Conservation (phyloP, 2,888 invertebrate genomes). For the Papilio demoleus region DNA sequence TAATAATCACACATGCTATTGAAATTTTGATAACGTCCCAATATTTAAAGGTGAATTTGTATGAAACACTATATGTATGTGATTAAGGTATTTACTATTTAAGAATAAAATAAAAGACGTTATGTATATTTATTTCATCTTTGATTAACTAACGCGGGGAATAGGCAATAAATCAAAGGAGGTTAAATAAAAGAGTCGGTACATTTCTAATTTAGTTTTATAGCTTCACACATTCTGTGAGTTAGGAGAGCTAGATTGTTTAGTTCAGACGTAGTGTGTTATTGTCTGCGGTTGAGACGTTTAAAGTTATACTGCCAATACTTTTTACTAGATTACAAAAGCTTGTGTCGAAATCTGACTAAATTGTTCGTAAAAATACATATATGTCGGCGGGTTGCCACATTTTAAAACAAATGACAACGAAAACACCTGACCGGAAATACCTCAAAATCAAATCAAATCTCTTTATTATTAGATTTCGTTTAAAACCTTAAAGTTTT, state of each 20-base stretch:
- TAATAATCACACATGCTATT: no score
- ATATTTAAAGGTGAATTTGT: no score
- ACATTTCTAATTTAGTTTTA: constrained; percentile 36
- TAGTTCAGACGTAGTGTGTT: constrained; percentile 27
- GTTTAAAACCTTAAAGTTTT: no score
- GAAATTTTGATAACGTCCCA: no score
- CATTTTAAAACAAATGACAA: no score
- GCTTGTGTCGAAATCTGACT: constrained; percentile 1
- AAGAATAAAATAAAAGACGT: no score
- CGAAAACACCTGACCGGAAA: no score
- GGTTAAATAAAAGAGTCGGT: constrained; percentile 24
- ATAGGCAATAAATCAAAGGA: constrained; percentile 30
- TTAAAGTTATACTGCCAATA: constrained; percentile 11
- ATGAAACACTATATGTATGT: no score
- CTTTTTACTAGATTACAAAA: constrained; percentile 17
- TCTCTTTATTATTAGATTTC: no score
- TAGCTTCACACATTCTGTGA: constrained; percentile 25
- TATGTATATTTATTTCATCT: not conserved
- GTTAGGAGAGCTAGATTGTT: constrained; percentile 27
- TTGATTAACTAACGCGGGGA: not conserved
- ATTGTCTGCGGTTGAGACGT: constrained; percentile 9
- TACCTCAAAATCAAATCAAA: no score
- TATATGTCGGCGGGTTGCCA: no score
- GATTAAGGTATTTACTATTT: no score
- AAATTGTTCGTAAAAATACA: not conserved